Evolutionary conservation across 2,888 invertebrate genomes (phyloP), one percentile per base, ranked within the genome.

Genomic region (Drosophila nr. perissopoda): DNA sequence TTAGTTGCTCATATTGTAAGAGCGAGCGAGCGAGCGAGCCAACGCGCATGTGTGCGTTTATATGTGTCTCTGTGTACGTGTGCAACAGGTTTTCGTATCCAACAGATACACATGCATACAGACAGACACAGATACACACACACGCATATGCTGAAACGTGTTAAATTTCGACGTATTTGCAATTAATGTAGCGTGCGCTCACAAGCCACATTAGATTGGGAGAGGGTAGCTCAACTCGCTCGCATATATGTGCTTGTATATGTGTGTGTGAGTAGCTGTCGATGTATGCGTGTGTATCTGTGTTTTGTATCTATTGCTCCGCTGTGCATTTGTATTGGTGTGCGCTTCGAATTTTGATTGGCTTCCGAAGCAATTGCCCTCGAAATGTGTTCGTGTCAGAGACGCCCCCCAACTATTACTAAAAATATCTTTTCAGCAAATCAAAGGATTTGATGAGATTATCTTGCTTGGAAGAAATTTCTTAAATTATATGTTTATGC

Each of bases 271-370:
- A 54, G 21, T 63, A 34, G 53, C n/a, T 64, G 25, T 25, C 11
- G 13, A 1, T 72, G 69, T 75, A 27, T 77, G 60, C 60, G 74
- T 71, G 76, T 31, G 65, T 71, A 67, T 78, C 69, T 83, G 60
- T 81, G 69, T 81, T 0, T 49, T 49, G 72, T 78, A 78, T 80
- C 79, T 76, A 67, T 71, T 78, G 70, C 31, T 52, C 53, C 33
- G 25, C 13, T 11, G 36, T 38, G 68, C 75, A 54, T 31, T 72
- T 16, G 78, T 82, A 65, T 86, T 82, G 69, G 91, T 91, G 76
- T 56, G 65, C 81, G 83, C 80, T 80, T 83, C 73, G 82, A 82
- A 80, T 90, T 92, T 91, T 91, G 92, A 92, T 92, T 92, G 92
- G 92, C 85, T 92, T 90, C 87, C 90, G 87, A 91, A 90, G 70